These are phyloP conservation scores for Parnassius mnemosyne DNA, from an alignment of 2,888 invertebrate species.

Conservation along the genomic window DNA sequence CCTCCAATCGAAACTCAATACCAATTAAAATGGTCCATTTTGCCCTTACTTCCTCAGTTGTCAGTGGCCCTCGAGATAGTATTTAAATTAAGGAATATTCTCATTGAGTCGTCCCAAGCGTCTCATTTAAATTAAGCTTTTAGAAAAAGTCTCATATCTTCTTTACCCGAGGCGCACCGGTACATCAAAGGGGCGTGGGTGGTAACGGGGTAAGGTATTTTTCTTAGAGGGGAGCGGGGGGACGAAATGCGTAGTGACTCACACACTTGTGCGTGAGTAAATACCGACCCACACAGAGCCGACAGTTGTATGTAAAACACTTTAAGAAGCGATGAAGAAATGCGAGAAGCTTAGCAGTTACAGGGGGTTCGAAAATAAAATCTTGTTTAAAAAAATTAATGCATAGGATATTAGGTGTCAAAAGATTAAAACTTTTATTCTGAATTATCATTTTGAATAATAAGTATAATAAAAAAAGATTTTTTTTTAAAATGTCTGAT, in stretches of 20 bases:
- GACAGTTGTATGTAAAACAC: conserved; percentile 77
- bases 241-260: conserved; percentile 77
- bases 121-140: conserved; percentile 80
- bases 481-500: too few relatives aligned
- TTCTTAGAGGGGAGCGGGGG: conserved; percentile 44
- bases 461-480: too few relatives aligned
- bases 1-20: conserved; percentile 74
- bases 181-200: conserved; percentile 68
- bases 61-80: conserved; percentile 63
- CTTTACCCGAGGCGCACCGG: conserved; percentile 74
- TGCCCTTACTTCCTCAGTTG: conserved; percentile 48
- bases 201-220: conserved; percentile 62
- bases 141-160: conserved; percentile 80
- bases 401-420: too few relatives aligned
- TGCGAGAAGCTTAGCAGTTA: conserved; percentile 76
- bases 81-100: conserved; percentile 78
- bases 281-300: conserved; percentile 70
- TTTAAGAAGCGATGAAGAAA: conserved; percentile 81
- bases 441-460: too few relatives aligned
- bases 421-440: too few relatives aligned
- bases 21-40: conserved; percentile 69
- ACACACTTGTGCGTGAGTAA: conserved; percentile 76
- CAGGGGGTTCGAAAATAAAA: conserved; percentile 49
- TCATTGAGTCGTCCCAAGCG: conserved; percentile 72
- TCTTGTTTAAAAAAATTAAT: too few relatives aligned